Percentiles rank a stretch among this genome's conserved stretches.
These are phyloP conservation scores for Tromatobia lineatoria DNA, from an alignment of 2,888 invertebrate species.

Conservation along the genomic window DNA sequence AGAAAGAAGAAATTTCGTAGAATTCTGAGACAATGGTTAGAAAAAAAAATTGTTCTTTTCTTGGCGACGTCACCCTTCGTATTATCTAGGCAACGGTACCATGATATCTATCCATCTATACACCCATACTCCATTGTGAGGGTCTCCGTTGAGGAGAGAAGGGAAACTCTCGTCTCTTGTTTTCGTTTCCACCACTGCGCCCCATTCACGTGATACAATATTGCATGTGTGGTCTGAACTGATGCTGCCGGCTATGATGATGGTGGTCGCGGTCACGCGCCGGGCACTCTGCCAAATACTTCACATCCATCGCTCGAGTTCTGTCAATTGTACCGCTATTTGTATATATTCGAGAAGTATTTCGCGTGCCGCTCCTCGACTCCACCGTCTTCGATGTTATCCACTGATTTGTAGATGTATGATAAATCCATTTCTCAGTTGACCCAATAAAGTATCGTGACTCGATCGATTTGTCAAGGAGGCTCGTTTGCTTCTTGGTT, in stretches of 20 bases:
- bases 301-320: conserved; percentile 54
- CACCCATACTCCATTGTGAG: conserved; percentile 33
- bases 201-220: conserved; percentile 6
- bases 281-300: conserved; percentile 62
- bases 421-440: conserved; percentile 39
- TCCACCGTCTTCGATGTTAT: conserved; percentile 1
- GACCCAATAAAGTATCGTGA: conserved; percentile 54
- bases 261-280: conserved; percentile 34
- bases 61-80: conserved; percentile 18
- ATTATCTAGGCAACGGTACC: conserved; percentile 24
- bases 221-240: conserved; percentile 5
- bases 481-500: conserved; percentile 11
- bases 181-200: conserved; percentile 45
- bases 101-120: conserved; percentile 7
- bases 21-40: conserved; percentile 11
- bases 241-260: conserved; percentile 28
- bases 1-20: conserved; percentile 22
- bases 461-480: conserved; percentile 58
- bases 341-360: conserved; percentile 28
- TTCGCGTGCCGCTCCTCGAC: conserved; percentile 17
- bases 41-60: conserved; percentile 20
- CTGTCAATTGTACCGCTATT: conserved; percentile 46
- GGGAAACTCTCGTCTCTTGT: conserved; percentile 29
- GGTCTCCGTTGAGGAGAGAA: not conserved
- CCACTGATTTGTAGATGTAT: conserved; percentile 14